Evolutionary conservation across 2,888 invertebrate species (phyloP).

Genomic region (Eupeodes latifasciatus): DNA sequence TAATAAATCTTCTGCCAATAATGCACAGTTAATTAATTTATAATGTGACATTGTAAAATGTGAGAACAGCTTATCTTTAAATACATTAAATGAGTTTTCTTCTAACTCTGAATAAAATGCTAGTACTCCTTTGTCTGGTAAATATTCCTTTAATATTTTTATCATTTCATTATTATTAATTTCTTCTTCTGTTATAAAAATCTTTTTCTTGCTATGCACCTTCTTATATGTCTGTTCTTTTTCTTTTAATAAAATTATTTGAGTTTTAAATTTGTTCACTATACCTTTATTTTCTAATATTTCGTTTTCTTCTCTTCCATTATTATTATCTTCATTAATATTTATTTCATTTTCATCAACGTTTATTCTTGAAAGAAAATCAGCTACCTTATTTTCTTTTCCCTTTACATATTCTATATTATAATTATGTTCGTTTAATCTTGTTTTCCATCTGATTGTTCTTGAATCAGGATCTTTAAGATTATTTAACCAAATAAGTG

Average conservation of each 20-base stretch:
- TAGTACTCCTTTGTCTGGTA: not conserved
- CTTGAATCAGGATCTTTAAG: too few species aligned
- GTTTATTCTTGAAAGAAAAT: not conserved
- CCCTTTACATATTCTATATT: not conserved
- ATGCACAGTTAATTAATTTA: too few species aligned
- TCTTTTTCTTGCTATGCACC: not conserved
- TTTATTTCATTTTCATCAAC: constrained; percentile 2
- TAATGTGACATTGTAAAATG: not conserved
- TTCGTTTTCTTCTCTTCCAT: too few species aligned
- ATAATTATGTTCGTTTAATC: constrained; percentile 6
- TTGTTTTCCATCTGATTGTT: not conserved
- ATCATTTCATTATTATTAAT: not conserved
- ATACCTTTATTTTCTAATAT: too few species aligned
- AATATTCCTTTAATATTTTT: constrained; percentile 6
- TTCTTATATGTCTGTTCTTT: not conserved
- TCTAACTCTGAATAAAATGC: not conserved
- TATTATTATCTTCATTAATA: not conserved
- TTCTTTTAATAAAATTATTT: not conserved
- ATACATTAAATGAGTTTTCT: not conserved
- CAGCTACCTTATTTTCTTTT: not conserved
- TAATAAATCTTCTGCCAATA: too few species aligned
- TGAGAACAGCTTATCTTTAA: not conserved
- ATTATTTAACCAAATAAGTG: too few species aligned
- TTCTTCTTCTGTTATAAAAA: not conserved
- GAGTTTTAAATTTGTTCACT: too few species aligned